Conservation (phyloP, 2,113 vertebrate genomes). For the Rhinichthys klamathensis region DNA sequence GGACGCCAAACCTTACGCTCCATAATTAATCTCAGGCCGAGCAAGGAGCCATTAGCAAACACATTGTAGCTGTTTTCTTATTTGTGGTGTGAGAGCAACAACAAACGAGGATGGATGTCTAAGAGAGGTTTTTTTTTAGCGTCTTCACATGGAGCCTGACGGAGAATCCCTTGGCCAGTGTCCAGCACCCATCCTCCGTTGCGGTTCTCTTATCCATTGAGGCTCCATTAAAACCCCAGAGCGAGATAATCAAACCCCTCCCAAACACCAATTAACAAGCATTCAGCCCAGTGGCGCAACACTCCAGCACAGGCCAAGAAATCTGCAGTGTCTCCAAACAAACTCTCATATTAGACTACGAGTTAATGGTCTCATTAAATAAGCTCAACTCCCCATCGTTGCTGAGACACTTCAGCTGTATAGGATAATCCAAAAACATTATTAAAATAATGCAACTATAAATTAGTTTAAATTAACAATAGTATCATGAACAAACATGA, state of each 20-base stretch:
- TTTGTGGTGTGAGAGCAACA: neutral
- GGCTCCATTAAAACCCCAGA: constrained; percentile 50
- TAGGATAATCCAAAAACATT: neutral
- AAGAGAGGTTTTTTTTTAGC: neutral
- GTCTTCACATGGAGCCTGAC: neutral
- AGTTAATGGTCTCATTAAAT: constrained; percentile 52
- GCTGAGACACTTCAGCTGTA: neutral
- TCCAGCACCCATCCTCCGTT: constrained; percentile 44
- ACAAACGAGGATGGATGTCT: constrained; percentile 10
- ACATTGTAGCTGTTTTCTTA: constrained; percentile 31
- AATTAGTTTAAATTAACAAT: neutral
- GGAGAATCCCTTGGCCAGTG: constrained; percentile 42
- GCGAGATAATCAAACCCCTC: constrained; percentile 46
- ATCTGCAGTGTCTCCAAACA: constrained; percentile 48
- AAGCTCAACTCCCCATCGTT: constrained; percentile 13
- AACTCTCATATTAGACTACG: constrained; percentile 41
- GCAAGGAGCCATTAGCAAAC: constrained; percentile 30
- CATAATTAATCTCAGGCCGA: constrained; percentile 51
- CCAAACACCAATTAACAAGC: constrained; percentile 59
- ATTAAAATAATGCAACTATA: neutral
- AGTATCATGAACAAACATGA: neutral
- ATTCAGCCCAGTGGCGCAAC: constrained; percentile 10
- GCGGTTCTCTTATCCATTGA: constrained; percentile 24
- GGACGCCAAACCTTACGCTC: constrained; percentile 36
- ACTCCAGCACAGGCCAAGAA: constrained; percentile 42